phyloP scores from a whole-genome alignment of 2,888 invertebrate genomes.

The Eupithecia abbreviata region DNA sequence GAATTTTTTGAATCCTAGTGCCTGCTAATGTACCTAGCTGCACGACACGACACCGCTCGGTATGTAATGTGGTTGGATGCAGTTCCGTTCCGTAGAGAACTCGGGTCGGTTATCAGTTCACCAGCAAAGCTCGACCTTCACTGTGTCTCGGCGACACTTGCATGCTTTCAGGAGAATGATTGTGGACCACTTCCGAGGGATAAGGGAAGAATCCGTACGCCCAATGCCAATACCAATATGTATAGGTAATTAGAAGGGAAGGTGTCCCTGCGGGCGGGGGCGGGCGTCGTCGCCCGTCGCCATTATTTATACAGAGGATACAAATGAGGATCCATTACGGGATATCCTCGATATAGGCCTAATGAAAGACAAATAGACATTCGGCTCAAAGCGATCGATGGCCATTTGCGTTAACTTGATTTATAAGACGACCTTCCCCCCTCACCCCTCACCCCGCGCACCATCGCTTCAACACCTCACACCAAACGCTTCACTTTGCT shows the following conservation, averaged over 20 bases:
- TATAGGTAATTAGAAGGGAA: slow-evolving; percentile 61
- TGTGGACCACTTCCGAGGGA: neutral
- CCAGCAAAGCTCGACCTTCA: neutral
- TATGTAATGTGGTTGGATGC: neutral
- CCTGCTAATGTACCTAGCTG: neutral
- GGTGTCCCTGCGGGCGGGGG: slow-evolving; percentile 62
- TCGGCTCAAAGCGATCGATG: slow-evolving; percentile 72
- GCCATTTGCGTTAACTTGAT: slow-evolving; percentile 68
- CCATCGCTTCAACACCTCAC: slow-evolving; percentile 24
- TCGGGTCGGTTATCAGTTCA: neutral
- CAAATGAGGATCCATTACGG: slow-evolving; percentile 78
- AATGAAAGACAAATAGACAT: slow-evolving; percentile 78
- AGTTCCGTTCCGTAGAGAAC: neutral
- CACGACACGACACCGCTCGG: too few relatives aligned
- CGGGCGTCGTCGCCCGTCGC: slow-evolving; percentile 58
- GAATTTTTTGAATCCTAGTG: too few relatives aligned
- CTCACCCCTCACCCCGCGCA: neutral
- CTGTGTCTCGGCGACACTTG: neutral
- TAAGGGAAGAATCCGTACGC: neutral
- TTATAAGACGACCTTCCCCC: slow-evolving; percentile 38
- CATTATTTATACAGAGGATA: slow-evolving; percentile 76
- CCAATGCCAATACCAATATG: slow-evolving; percentile 20
- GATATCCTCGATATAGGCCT: slow-evolving; percentile 75
- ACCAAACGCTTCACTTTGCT: slow-evolving; percentile 38
- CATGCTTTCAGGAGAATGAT: neutral